Percentiles rank a stretch among this genome's conserved stretches.
These are phyloP conservation scores for Hylaeus anthracinus DNA, from an alignment of 1,140 invertebrate species.

Conservation along the genomic window DNA sequence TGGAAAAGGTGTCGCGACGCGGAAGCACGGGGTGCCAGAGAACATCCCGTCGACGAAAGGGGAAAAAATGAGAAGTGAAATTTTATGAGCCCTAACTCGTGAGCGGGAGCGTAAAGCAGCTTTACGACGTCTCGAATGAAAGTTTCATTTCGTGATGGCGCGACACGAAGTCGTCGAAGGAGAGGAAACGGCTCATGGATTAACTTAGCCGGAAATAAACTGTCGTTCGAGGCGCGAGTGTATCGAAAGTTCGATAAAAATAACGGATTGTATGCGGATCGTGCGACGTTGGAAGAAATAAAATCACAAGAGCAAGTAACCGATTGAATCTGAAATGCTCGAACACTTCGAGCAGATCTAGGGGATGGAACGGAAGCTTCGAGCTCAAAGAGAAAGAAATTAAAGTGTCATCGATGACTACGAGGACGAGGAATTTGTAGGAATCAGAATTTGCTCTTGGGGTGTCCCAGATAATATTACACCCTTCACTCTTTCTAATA, in stretches of 20 bases:
- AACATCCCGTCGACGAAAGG: background rate
- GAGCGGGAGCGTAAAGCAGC: slow-evolving; percentile 52
- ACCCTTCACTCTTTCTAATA: too few relatives aligned
- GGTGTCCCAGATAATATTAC: too few relatives aligned
- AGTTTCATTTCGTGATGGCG: slow-evolving; percentile 55
- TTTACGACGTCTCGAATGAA: slow-evolving; percentile 66
- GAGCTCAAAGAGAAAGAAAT: too few relatives aligned
- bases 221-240: background rate
- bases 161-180: slow-evolving; percentile 18
- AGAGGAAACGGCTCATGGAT: slow-evolving; percentile 12
- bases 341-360: background rate
- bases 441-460: too few relatives aligned
- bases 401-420: too few relatives aligned
- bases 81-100: slow-evolving; percentile 59
- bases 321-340: background rate
- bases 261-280: background rate
- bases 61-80: slow-evolving; percentile 44
- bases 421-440: too few relatives aligned
- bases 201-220: slow-evolving; percentile 38
- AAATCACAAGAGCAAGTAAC: background rate
- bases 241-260: slow-evolving; percentile 23
- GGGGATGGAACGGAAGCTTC: too few relatives aligned
- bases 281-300: background rate
- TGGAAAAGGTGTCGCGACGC: slow-evolving; percentile 15
- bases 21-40: background rate